These are phyloP conservation scores for Bufotes viridis DNA, from an alignment of 2,797 vertebrate genomes.

Conservation along the genomic window DNA sequence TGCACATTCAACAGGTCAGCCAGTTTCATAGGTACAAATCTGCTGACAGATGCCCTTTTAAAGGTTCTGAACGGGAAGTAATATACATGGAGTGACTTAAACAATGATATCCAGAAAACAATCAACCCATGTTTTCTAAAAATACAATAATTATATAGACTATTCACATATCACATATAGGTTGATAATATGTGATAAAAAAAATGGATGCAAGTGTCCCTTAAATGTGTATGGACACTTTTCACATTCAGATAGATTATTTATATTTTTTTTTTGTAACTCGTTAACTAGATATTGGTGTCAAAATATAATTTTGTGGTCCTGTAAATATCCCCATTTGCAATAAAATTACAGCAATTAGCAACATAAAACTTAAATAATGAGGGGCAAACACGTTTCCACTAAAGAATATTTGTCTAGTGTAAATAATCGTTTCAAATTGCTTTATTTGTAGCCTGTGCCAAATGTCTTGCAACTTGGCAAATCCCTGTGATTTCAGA, in stretches of 20 bases:
- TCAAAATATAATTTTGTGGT: neutral
- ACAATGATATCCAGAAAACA: no score
- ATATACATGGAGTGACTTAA: no score
- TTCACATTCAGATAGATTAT: neutral
- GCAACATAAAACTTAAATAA: conserved; percentile 17
- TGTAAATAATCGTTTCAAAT: conserved; percentile 22
- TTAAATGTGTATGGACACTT: no score
- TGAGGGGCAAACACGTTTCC: neutral
- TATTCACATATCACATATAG: no score
- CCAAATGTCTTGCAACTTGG: conserved; percentile 30
- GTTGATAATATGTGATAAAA: no score
- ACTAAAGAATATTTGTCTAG: neutral
- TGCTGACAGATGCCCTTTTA: no score
- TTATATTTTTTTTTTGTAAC: neutral
- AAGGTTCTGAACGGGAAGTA: no score
- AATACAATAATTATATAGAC: no score
- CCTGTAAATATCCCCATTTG: neutral
- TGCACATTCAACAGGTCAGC: no score
- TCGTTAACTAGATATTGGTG: neutral
- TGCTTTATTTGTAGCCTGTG: conserved; percentile 23
- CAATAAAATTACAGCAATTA: conserved; percentile 7
- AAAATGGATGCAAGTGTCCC: no score
- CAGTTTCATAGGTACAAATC: no score
- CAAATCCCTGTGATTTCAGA: conserved; percentile 24
- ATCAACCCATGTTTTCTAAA: no score